Evolutionary conservation across 2,888 invertebrate species (phyloP).

Genomic region (Sphecodes monilicornis): DNA sequence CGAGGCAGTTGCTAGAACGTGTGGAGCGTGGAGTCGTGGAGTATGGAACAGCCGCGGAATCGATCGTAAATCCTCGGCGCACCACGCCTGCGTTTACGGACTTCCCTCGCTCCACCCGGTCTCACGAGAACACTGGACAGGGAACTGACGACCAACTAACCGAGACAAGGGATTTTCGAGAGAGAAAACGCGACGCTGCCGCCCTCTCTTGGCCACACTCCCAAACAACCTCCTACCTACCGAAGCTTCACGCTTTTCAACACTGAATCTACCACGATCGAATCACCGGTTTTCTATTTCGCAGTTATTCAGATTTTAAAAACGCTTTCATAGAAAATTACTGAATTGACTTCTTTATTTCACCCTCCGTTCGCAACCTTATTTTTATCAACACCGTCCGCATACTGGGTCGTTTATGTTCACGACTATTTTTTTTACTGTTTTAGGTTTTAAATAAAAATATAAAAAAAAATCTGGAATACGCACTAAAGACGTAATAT

Average conservation of each 20-base stretch:
- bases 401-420: no score
- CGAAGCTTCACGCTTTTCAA: not conserved
- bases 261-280: no score
- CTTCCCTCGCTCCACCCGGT: slow-evolving; percentile 47
- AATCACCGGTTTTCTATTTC: no score
- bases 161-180: not conserved
- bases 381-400: no score
- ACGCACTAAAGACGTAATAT: no score
- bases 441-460: no score
- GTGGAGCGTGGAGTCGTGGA: not conserved
- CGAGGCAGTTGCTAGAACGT: not conserved
- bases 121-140: slow-evolving; percentile 25
- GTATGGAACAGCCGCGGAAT: slow-evolving; percentile 27
- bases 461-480: no score
- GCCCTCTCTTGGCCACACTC: slow-evolving; percentile 7
- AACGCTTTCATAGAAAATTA: no score
- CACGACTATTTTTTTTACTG: no score
- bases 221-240: not conserved
- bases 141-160: slow-evolving; percentile 15
- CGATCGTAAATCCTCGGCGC: slow-evolving; percentile 47
- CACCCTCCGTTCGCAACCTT: no score
- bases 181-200: slow-evolving; percentile 28
- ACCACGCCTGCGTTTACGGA: slow-evolving; percentile 59
- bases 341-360: no score
- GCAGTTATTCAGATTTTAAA: no score